Evolutionary conservation across 2,888 invertebrate species (phyloP).

Genomic region (Endomychus coccineus): DNA sequence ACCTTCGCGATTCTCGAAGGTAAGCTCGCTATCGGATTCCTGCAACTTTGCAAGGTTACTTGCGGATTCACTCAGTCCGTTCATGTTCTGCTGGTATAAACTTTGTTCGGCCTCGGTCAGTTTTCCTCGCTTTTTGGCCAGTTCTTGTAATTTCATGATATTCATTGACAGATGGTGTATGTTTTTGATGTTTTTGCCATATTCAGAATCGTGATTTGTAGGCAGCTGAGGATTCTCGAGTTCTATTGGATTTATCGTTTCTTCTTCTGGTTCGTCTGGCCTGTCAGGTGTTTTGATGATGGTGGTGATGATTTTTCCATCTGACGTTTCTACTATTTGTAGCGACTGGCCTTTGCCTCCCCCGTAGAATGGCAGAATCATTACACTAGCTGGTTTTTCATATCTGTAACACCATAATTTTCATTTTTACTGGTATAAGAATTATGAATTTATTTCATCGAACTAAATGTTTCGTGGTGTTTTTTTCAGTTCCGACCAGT

Average conservation of each 20-base stretch:
- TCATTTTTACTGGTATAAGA: no score
- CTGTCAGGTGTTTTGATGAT: conserved; percentile 40
- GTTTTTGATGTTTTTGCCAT: conserved; percentile 51
- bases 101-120: conserved; percentile 50
- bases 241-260: conserved; percentile 25
- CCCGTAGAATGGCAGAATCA: conserved; percentile 59
- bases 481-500: no score
- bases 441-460: no score
- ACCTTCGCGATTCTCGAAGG: conserved; percentile 31
- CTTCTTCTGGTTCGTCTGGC: conserved; percentile 17
- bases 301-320: conserved; percentile 42
- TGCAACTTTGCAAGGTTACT: conserved; percentile 35
- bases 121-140: conserved; percentile 52
- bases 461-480: no score
- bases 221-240: conserved; percentile 38
- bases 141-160: conserved; percentile 54
- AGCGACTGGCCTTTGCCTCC: conserved; percentile 64
- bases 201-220: conserved; percentile 33
- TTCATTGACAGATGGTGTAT: conserved; percentile 53
- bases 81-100: conserved; percentile 51
- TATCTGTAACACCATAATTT: conserved; percentile 9
- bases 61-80: conserved; percentile 37
- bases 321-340: conserved; percentile 50
- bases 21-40: conserved; percentile 28
- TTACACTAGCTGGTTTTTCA: conserved; percentile 27